Conservation (phyloP, 2,888 invertebrate species). For the Lissocephala sabroskyi region DNA sequence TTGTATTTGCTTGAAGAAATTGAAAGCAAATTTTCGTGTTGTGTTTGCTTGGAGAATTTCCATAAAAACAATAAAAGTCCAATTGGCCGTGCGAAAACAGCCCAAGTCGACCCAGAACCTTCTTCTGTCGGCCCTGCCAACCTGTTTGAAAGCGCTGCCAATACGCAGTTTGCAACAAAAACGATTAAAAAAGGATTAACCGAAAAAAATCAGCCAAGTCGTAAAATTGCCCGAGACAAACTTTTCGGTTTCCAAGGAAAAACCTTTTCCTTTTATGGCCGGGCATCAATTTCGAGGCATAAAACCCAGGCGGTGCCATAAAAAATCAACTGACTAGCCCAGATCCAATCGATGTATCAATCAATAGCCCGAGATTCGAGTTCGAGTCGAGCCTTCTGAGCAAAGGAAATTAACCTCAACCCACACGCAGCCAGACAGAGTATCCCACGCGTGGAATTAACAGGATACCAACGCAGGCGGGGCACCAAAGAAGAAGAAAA, state of each 20-base stretch:
- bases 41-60: conserved; percentile 51
- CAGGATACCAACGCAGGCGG: conserved; percentile 14
- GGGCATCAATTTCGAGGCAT: conserved; percentile 25
- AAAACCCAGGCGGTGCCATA: conserved; percentile 15
- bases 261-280: background rate
- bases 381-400: too few relatives aligned
- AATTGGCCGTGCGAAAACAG: conserved; percentile 41
- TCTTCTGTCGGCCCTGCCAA: background rate
- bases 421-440: conserved; percentile 19
- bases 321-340: too few relatives aligned
- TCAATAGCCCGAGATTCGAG: too few relatives aligned
- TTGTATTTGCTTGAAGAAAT: conserved; percentile 34
- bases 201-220: conserved; percentile 6
- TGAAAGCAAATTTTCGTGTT: conserved; percentile 57
- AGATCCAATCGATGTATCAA: too few relatives aligned
- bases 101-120: too few relatives aligned
- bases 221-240: background rate
- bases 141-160: background rate
- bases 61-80: conserved; percentile 51
- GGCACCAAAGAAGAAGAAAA: conserved; percentile 2
- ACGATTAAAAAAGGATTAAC: conserved; percentile 35
- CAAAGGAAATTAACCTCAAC: conserved; percentile 27
- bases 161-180: background rate
- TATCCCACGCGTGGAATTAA: conserved; percentile 17
- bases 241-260: background rate